Percentiles rank a stretch among this genome's conserved stretches.
Conservation (phyloP, 1,140 invertebrate genomes). For the Drosophila funebris region DNA sequence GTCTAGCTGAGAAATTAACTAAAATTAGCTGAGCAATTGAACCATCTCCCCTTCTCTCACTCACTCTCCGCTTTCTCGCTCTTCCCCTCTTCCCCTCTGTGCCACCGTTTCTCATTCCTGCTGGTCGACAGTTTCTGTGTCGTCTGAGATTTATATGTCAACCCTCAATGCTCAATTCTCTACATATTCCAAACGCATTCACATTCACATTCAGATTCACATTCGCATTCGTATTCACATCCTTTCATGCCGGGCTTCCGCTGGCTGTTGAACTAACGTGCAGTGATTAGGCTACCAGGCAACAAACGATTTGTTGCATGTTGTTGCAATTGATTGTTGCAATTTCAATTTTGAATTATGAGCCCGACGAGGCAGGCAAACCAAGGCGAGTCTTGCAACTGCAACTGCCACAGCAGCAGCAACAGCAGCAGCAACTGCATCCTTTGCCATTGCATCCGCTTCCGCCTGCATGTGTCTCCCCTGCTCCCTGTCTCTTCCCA, state of each 20-base stretch:
- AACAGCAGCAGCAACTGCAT: constrained; percentile 20
- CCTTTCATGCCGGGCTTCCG: constrained; percentile 44
- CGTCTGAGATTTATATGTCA: constrained; percentile 43
- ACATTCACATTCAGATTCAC: constrained; percentile 27
- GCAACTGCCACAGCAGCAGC: constrained; percentile 14
- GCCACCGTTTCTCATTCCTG: neutral
- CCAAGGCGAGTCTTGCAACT: constrained; percentile 10
- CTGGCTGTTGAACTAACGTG: constrained; percentile 51
- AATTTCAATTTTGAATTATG: constrained; percentile 84
- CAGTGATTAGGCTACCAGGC: constrained; percentile 72
- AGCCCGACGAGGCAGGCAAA: constrained; percentile 15
- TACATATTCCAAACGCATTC: constrained; percentile 14
- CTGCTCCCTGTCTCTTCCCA: neutral
- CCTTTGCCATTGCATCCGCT: constrained; percentile 61
- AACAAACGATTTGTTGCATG: constrained; percentile 79
- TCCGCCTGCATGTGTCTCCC: constrained; percentile 33
- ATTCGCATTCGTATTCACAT: constrained; percentile 37
- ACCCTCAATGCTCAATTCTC: constrained; percentile 25
- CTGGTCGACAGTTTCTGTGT: constrained; percentile 1
- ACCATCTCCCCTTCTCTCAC: neutral
- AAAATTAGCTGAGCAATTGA: constrained; percentile 28
- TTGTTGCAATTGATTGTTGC: constrained; percentile 83
- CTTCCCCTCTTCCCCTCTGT: neutral
- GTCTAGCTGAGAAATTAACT: constrained; percentile 25
- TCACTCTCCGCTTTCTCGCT: neutral